These are phyloP conservation scores for Oophaga sylvatica DNA, from an alignment of 2,797 vertebrate species.

Conservation along the genomic window DNA sequence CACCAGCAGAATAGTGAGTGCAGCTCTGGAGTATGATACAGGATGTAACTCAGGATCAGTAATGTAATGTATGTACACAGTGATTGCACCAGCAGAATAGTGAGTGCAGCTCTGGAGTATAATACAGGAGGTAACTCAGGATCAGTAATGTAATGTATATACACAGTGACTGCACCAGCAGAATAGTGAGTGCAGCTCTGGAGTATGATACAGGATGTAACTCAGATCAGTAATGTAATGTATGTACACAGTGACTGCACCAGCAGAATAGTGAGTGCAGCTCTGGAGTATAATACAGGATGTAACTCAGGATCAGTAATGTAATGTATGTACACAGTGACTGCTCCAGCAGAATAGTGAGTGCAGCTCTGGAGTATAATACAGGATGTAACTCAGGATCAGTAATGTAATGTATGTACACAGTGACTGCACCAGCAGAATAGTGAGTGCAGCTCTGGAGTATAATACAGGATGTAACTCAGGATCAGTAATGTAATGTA, in stretches of 20 bases:
- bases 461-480: constrained; percentile 1
- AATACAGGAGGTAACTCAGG: background rate
- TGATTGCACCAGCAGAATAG: too few relatives aligned
- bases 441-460: background rate
- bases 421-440: too few relatives aligned
- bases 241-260: background rate
- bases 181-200: background rate
- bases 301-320: background rate
- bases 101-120: background rate
- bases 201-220: background rate
- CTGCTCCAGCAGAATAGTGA: too few relatives aligned
- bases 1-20: too few relatives aligned
- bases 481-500: background rate
- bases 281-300: constrained; percentile 8
- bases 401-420: constrained; percentile 1
- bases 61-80: background rate
- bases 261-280: too few relatives aligned
- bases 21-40: constrained; percentile 4
- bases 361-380: constrained; percentile 1
- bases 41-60: background rate
- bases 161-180: background rate
- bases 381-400: background rate
- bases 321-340: background rate
- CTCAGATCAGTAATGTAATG: constrained; percentile 1
- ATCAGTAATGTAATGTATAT: constrained; percentile 2